Evolutionary conservation across 1,140 invertebrate genomes (phyloP).

Genomic region (Armadillidium nasatum): DNA sequence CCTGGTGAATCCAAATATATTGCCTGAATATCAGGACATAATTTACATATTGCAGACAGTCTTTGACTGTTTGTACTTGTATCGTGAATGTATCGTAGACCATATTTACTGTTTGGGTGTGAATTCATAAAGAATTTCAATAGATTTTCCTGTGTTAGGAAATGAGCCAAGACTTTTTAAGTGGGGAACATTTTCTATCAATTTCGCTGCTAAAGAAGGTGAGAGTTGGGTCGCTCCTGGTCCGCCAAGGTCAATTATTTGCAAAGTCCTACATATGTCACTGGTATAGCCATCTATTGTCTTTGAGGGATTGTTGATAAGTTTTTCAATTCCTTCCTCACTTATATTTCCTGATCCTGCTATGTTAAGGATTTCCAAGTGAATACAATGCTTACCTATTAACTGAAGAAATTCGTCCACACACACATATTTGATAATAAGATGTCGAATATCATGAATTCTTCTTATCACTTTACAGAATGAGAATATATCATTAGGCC

Average conservation of each 20-base stretch:
- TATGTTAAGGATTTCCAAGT: slow-evolving; percentile 25
- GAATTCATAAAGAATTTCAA: slow-evolving; percentile 22
- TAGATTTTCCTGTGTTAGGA: slow-evolving; percentile 18
- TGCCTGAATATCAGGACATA: slow-evolving; percentile 26
- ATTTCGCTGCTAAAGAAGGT: not conserved
- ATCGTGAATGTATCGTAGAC: slow-evolving; percentile 25
- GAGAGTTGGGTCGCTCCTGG: slow-evolving; percentile 23
- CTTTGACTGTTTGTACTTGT: slow-evolving; percentile 17
- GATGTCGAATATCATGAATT: slow-evolving; percentile 19
- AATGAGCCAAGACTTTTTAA: slow-evolving; percentile 26
- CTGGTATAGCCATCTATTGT: not conserved
- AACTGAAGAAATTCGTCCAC: slow-evolving; percentile 23
- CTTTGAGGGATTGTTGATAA: slow-evolving; percentile 14
- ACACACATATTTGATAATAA: slow-evolving; percentile 21
- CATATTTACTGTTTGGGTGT: slow-evolving; percentile 18
- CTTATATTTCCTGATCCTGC: slow-evolving; percentile 29
- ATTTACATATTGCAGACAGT: slow-evolving; percentile 7
- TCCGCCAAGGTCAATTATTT: slow-evolving; percentile 26
- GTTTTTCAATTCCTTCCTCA: slow-evolving; percentile 21
- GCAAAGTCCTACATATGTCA: not conserved
- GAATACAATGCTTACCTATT: slow-evolving; percentile 25
- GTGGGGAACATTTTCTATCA: slow-evolving; percentile 22
- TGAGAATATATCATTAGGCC: slow-evolving; percentile 20
- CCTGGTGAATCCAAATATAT: slow-evolving; percentile 26
- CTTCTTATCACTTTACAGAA: slow-evolving; percentile 25